phyloP scores from a whole-genome alignment of 2,888 invertebrate species.

The Lamproptera curius region DNA sequence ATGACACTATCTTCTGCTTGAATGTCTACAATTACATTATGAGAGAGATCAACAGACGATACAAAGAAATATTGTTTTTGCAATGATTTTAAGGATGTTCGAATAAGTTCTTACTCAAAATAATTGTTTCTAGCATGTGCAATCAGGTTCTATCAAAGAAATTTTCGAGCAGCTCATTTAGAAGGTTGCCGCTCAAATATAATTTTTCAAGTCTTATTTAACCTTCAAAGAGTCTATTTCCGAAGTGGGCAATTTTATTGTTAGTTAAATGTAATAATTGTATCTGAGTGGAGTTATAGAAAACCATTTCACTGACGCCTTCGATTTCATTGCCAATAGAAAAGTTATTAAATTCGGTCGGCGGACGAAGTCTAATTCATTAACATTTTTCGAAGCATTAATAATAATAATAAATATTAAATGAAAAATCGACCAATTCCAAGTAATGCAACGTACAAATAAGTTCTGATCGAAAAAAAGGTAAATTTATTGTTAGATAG shows the following conservation, averaged over 20 bases:
- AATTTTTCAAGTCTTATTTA: constrained; percentile 85
- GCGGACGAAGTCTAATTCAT: constrained; percentile 91
- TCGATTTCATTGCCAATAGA: constrained; percentile 89
- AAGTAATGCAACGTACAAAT: constrained; percentile 88
- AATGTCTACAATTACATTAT: constrained; percentile 87
- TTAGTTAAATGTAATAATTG: constrained; percentile 86
- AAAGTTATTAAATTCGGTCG: constrained; percentile 85
- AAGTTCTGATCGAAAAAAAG: constrained; percentile 91
- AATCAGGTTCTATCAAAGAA: constrained; percentile 90
- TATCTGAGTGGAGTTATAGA: constrained; percentile 93
- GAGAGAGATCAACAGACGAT: constrained; percentile 86
- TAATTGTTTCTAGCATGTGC: constrained; percentile 89
- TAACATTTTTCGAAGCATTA: constrained; percentile 88
- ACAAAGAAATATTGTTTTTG: constrained; percentile 92
- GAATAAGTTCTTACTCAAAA: constrained; percentile 87
- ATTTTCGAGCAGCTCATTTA: constrained; percentile 87
- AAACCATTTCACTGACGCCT: constrained; percentile 90
- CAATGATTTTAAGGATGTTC: constrained; percentile 85
- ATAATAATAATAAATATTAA: too few relatives aligned
- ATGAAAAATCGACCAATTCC: constrained; percentile 85
- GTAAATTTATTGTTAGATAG: constrained; percentile 88
- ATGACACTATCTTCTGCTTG: constrained; percentile 91
- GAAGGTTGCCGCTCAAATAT: constrained; percentile 85
- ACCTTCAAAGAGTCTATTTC: constrained; percentile 91
- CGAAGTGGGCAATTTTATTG: constrained; percentile 87